Evolutionary conservation across 2,113 vertebrate genomes (phyloP).

Genomic region (Gadus macrocephalus): DNA sequence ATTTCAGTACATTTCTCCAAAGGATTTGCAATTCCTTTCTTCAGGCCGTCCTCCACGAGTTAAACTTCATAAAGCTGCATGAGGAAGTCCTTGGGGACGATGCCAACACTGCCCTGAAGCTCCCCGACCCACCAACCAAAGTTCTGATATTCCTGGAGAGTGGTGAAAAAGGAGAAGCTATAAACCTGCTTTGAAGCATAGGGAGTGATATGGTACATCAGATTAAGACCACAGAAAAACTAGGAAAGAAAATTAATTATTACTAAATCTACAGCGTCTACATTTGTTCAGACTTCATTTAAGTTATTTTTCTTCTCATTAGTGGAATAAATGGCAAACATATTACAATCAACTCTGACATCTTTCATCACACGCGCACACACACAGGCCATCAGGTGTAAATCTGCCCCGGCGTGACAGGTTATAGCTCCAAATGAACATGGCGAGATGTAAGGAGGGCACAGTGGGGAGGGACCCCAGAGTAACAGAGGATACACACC

Average conservation of each 20-base stretch:
- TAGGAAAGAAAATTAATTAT: too few relatives aligned
- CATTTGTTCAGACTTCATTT: too few relatives aligned
- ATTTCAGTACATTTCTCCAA: neutral
- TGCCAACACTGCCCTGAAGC: conserved; percentile 90
- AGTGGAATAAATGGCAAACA: neutral
- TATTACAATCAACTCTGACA: neutral
- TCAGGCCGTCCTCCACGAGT: conserved; percentile 69
- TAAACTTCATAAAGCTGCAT: conserved; percentile 90
- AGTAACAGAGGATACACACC: conserved; percentile 33
- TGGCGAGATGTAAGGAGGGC: conserved; percentile 65
- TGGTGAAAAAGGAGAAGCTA: conserved; percentile 31
- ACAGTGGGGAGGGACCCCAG: conserved; percentile 56
- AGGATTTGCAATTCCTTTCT: neutral
- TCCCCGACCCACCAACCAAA: conserved; percentile 99
- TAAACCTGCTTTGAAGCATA: neutral
- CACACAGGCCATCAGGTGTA: conserved; percentile 31
- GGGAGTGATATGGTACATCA: neutral
- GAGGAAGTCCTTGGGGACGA: conserved; percentile 94
- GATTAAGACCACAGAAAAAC: neutral
- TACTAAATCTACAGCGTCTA: too few relatives aligned
- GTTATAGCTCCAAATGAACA: conserved; percentile 58
- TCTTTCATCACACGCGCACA: too few relatives aligned
- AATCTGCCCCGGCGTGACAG: conserved; percentile 54
- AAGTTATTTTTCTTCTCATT: too few relatives aligned
- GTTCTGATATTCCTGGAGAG: conserved; percentile 89